Evolutionary conservation across 2,113 vertebrate genomes (phyloP).

Genomic region (Bufo gargarizans): DNA sequence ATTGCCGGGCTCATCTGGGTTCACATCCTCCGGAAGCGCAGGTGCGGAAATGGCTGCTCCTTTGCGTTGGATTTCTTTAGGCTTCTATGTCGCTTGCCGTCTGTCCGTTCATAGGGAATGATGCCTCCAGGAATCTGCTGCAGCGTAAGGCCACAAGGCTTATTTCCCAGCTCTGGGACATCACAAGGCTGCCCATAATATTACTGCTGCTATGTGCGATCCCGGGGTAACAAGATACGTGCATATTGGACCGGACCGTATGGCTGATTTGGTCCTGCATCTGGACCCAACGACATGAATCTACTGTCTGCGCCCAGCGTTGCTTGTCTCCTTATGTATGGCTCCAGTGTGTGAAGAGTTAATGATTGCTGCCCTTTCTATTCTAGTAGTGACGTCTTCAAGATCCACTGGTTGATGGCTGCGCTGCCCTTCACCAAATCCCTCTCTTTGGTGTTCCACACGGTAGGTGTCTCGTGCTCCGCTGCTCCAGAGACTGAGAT

Average conservation of each 20-base stretch:
- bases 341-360: background rate
- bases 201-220: background rate
- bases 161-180: too few relatives aligned
- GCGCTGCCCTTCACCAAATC: constrained; percentile 89
- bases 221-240: too few relatives aligned
- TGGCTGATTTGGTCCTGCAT: too few relatives aligned
- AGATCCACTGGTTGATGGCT: constrained; percentile 90
- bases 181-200: background rate
- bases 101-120: too few relatives aligned
- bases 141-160: too few relatives aligned
- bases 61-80: background rate
- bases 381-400: constrained; percentile 81
- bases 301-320: too few relatives aligned
- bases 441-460: constrained; percentile 83
- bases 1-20: constrained; percentile 81
- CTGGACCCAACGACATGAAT: too few relatives aligned
- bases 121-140: background rate
- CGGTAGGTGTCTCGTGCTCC: constrained; percentile 69
- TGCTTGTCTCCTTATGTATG: background rate
- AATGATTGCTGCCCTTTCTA: background rate
- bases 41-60: constrained; percentile 62
- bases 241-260: too few relatives aligned
- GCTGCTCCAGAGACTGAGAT: background rate
- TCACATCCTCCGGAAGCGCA: constrained; percentile 80
- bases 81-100: too few relatives aligned